A percentile compares a stretch with the other conserved stretches of the same genome.
Evolutionary conservation across 2,888 invertebrate genomes (phyloP).

Genomic region (Meteorus cinctellus): DNA sequence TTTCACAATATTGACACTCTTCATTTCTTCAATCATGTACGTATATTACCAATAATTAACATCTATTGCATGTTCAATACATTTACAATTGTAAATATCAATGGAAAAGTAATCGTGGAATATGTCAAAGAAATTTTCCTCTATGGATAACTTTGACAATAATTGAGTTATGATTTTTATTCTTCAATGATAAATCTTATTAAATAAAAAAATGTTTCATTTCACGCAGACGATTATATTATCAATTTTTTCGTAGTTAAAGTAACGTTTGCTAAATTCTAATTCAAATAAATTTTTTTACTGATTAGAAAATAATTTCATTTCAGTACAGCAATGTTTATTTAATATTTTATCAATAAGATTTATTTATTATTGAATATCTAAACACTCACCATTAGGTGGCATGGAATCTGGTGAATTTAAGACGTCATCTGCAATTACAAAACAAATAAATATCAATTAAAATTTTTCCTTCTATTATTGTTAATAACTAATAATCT

Average conservation of each 20-base stretch:
- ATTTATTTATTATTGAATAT: neutral
- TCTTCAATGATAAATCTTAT: too few relatives aligned
- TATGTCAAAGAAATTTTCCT: too few relatives aligned
- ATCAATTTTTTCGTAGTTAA: too few relatives aligned
- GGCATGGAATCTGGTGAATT: slow-evolving; percentile 60
- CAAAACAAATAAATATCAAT: slow-evolving; percentile 37
- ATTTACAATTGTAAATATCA: neutral
- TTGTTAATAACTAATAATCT: neutral
- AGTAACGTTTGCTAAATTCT: too few relatives aligned
- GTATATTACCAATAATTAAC: neutral
- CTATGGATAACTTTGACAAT: too few relatives aligned
- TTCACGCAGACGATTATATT: too few relatives aligned
- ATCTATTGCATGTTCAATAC: neutral
- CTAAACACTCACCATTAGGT: slow-evolving; percentile 61
- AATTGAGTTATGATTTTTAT: too few relatives aligned
- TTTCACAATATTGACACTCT: neutral
- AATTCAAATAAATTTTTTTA: neutral
- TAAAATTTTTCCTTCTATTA: neutral
- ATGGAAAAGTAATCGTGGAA: too few relatives aligned
- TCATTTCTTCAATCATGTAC: neutral
- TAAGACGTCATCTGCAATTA: slow-evolving; percentile 66
- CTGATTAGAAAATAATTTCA: neutral
- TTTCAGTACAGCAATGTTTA: neutral
- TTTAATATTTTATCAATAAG: neutral
- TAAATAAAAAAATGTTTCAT: too few relatives aligned